Base-by-base conservation (phyloP, 2,113 vertebrate genomes). In the Ictalurus punctatus region DNA sequence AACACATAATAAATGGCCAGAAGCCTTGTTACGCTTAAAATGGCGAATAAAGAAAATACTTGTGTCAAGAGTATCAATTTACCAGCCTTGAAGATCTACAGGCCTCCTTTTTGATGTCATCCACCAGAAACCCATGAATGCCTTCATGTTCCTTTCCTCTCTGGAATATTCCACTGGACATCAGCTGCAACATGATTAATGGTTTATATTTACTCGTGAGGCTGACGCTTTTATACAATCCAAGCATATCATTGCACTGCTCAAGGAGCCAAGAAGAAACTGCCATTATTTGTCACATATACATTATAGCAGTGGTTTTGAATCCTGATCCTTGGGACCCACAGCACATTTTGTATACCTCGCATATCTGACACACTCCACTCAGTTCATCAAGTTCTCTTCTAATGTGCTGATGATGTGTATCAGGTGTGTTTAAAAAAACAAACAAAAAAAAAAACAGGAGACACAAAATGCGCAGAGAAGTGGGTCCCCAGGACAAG, bases 111-210 rank as follows among this genome's bases (percentile, higher is more conserved):
- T 92, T 96, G 92, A 99, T 98, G 92, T 99, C 98, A 1, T 94
- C 92, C 65, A 97, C 92, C 89, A 99, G 95, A 94, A 99, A 99
- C 52, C 98, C 98, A 88, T 97, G 96, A 58, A 99, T 91, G 52
- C 97, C 98, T 94, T 99, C 97, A 86, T 94, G 84, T 91, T 99
- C 98, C 92, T 96, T 83, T 27, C 98, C 98, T 73, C 97, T 96
- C 92, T 99, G 98, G 95, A 97, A 99, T 91, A 99, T 96, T 61
- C 98, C 98, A 95, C 97, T 98, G 65, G 98, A 97, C 93, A 97
- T 97, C 91, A 99, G 93, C 98, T 99, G 90, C 23, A 80, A 91
- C 27, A 86, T 40, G 10, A 89, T 63, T 27, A 83, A 0, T 27
- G 12, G 56, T 78, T 78, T 52, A 52, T 79, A 79, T 14, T 17